A percentile compares a stretch with the other conserved stretches of the same genome.
Conservation (phyloP, 2,797 vertebrate species). For the Rallus crepitans region DNA sequence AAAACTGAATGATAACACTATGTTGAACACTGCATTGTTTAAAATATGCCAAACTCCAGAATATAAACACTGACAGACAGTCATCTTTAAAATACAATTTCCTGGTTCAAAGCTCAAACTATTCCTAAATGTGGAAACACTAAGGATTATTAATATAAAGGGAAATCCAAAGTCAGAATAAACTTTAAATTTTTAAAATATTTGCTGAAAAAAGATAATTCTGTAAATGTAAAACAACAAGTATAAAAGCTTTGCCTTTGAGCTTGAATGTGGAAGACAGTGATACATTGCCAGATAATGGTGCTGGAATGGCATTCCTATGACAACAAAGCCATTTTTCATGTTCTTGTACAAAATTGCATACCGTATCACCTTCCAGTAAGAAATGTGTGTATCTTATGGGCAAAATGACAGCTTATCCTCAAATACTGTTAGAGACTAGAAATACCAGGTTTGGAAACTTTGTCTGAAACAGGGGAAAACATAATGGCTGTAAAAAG, state of each 20-base stretch:
- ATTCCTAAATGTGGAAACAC: neutral
- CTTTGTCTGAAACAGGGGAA: neutral
- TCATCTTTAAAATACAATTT: conserved; percentile 4
- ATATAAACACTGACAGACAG: conserved; percentile 1
- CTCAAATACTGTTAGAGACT: neutral
- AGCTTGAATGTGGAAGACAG: neutral
- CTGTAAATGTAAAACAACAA: conserved; percentile 24
- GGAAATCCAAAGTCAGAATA: conserved; percentile 24
- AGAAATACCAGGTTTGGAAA: conserved; percentile 8
- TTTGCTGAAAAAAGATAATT: conserved; percentile 10
- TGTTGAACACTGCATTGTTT: neutral
- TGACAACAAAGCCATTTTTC: conserved; percentile 35
- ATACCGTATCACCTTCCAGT: conserved; percentile 18
- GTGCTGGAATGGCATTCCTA: neutral
- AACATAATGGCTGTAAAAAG: neutral
- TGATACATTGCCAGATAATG: neutral
- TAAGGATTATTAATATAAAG: neutral
- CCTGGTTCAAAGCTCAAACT: conserved; percentile 10
- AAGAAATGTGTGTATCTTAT: neutral
- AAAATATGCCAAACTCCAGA: neutral
- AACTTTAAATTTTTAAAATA: neutral
- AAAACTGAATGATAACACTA: neutral
- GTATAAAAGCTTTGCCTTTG: conserved; percentile 19
- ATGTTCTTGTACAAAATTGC: conserved; percentile 32
- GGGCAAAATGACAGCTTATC: conserved; percentile 12